Base-by-base conservation (phyloP, 2,888 invertebrate genomes). In the Apotomis turbidana region DNA sequence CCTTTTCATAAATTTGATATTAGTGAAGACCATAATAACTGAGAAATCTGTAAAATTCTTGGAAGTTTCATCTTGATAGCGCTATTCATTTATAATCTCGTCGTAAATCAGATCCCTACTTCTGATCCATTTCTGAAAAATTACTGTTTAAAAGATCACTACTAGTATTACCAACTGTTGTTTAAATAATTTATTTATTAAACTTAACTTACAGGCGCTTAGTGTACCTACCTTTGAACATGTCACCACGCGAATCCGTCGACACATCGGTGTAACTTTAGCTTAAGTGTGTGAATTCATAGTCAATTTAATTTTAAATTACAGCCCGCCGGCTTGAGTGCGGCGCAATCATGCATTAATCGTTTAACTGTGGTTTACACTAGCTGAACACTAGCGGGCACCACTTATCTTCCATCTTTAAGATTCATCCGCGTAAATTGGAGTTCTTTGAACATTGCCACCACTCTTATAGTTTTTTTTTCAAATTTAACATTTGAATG, bases 291-390 rank as follows among this genome's bases (percentile, higher is more conserved):
- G 67, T 51, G 67, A 68, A 59, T 63, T 62, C 51, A 61, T 46
- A 68, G 38, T 68, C 36, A 68, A 71, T 55, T 67, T 66, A 61
- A 58, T 62, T 68, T 72, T 63, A 68, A 72, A 72, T 72, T 72
- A 72, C 46, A 41, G 46, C 44, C 27, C 46, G 51, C 58, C 68
- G 49, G 60, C 10, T 46, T 60, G 15, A 51, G 68, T 67, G 57
- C 27, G 36, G 51, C 58, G 60, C 72, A 68, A 68, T 72, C 68
- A 54, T 46, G 59, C 68, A 72, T 68, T 68, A 72, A 72, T 68
- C 68, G 68, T 63, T 59, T 58, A 62, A 68, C 58, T 72, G 72
- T 68, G 72, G 72, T 72, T 72, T 63, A 68, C 13, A 46, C 52
- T 62, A 10, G 58, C 54, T 36, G 44, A 58, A 41, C 60, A 57